These are phyloP conservation scores for Nothoprocta pentlandii DNA, from an alignment of 2,113 vertebrate genomes.

Conservation along the genomic window DNA sequence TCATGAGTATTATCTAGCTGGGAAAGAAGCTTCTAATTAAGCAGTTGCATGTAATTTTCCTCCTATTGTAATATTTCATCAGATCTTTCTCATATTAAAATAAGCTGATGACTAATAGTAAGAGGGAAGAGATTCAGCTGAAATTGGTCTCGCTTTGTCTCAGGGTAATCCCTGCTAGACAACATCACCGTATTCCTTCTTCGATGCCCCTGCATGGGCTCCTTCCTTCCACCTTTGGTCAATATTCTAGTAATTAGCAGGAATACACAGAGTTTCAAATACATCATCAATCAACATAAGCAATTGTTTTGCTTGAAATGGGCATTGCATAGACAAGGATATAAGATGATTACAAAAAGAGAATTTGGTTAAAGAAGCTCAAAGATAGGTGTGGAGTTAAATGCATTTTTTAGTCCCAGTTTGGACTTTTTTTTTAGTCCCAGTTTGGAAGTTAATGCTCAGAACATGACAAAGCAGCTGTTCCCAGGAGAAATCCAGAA, in stretches of 20 bases:
- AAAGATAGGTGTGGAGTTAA: background rate
- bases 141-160: fast-evolving
- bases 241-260: background rate
- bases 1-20: background rate
- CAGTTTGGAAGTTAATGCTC: background rate
- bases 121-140: background rate
- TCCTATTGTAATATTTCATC: background rate
- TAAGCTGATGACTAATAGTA: background rate
- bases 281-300: background rate
- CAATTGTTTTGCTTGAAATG: fast-evolving
- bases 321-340: background rate
- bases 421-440: background rate
- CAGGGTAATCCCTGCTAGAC: background rate
- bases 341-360: background rate
- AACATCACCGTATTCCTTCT: background rate
- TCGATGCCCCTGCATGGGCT: no score
- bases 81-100: background rate
- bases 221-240: background rate
- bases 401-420: background rate
- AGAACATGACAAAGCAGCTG: background rate
- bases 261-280: background rate
- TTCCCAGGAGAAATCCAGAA: background rate
- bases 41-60: background rate
- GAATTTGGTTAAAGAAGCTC: background rate
- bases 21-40: slow-evolving; percentile 33